Evolutionary conservation across 2,888 invertebrate genomes (phyloP).

Genomic region (Drosophila anomalata): DNA sequence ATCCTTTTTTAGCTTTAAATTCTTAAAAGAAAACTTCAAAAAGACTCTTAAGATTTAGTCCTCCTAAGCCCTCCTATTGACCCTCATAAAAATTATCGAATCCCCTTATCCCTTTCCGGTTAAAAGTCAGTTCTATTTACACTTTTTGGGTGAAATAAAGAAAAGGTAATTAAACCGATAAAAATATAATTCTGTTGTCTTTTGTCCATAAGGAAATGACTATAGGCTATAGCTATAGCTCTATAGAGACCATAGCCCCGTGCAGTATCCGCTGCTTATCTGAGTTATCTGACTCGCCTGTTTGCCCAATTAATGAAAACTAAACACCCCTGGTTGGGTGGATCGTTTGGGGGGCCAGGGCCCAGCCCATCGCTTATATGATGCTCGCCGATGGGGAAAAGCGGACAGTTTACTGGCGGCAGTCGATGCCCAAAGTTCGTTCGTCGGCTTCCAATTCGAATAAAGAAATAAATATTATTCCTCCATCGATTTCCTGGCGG

Average conservation of each 20-base stretch:
- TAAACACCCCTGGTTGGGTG: slow-evolving; percentile 24
- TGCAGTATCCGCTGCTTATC: slow-evolving; percentile 44
- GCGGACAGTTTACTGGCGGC: slow-evolving; percentile 57
- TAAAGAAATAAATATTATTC: background rate
- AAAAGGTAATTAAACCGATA: slow-evolving; percentile 37
- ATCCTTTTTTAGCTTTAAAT: too few relatives aligned
- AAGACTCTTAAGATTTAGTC: too few relatives aligned
- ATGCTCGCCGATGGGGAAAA: slow-evolving; percentile 54
- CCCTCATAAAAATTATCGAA: background rate
- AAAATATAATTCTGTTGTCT: slow-evolving; percentile 13
- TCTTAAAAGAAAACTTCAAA: too few relatives aligned
- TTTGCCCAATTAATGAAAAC: slow-evolving; percentile 75
- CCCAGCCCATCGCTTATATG: slow-evolving; percentile 60
- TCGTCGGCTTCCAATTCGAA: slow-evolving; percentile 21
- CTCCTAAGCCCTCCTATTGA: too few relatives aligned
- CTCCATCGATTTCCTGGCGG: slow-evolving; percentile 29
- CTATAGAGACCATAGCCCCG: background rate
- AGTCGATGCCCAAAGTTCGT: slow-evolving; percentile 38
- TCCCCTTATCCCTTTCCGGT: slow-evolving; percentile 30
- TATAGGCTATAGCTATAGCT: background rate
- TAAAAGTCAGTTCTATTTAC: slow-evolving; percentile 24
- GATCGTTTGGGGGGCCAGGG: slow-evolving; percentile 9
- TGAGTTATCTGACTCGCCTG: slow-evolving; percentile 34
- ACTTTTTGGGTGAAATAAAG: slow-evolving; percentile 46
- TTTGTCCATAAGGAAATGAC: slow-evolving; percentile 42